Evolutionary conservation across 2,888 invertebrate genomes (phyloP).

Genomic region (Dioctria linearis): DNA sequence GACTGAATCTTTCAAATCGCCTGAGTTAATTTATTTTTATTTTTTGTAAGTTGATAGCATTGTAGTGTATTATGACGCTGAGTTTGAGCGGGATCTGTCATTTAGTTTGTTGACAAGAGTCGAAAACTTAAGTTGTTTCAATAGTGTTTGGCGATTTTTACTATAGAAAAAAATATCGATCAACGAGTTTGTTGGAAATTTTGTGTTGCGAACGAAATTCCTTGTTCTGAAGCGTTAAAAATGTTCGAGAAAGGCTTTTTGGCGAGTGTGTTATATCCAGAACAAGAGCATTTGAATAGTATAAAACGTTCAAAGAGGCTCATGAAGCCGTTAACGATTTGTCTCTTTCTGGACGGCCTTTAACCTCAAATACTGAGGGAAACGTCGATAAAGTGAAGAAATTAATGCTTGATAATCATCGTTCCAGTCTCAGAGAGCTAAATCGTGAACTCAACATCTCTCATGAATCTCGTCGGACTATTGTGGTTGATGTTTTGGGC

Average conservation of each 20-base stretch:
- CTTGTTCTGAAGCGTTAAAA: neutral
- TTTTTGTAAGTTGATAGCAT: constrained; percentile 1
- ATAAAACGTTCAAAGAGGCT: constrained; percentile 34
- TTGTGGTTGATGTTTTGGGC: constrained; percentile 4
- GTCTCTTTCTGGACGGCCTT: constrained; percentile 14
- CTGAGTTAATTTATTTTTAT: neutral
- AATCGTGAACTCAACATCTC: constrained; percentile 10
- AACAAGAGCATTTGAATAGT: constrained; percentile 9
- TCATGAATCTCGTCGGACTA: neutral
- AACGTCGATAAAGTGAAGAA: constrained; percentile 10
- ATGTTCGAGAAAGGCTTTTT: neutral
- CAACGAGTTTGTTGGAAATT: constrained; percentile 16
- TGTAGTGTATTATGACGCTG: constrained; percentile 5
- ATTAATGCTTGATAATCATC: constrained; percentile 24
- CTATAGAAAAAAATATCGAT: constrained; percentile 35
- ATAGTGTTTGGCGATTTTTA: constrained; percentile 14
- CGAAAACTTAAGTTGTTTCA: constrained; percentile 39
- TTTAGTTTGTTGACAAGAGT: constrained; percentile 44
- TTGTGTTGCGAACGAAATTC: neutral
- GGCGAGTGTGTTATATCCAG: neutral
- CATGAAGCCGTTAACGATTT: constrained; percentile 26
- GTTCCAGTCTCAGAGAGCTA: constrained; percentile 27
- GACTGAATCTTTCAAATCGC: neutral
- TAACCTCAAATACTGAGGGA: neutral
- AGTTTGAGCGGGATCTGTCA: constrained; percentile 36